Conservation (phyloP, 1,140 invertebrate species). For the Epicauta chinensis region DNA sequence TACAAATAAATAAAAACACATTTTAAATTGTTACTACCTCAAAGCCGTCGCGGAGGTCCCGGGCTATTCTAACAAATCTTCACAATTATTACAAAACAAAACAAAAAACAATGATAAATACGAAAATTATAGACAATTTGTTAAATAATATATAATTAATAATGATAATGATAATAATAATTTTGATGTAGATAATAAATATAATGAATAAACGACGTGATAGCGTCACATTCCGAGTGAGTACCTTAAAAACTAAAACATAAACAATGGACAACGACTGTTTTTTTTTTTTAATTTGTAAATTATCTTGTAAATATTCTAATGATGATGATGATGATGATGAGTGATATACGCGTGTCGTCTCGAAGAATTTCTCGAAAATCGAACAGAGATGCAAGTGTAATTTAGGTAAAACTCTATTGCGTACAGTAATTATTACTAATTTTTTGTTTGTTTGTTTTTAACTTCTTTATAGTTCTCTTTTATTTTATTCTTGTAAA, state of each 20-base stretch:
- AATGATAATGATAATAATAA: background rate
- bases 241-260: constrained; percentile 12
- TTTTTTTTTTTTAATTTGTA: constrained; percentile 17
- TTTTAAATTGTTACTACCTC: constrained; percentile 31
- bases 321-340: too few species aligned
- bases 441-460: too few species aligned
- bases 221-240: constrained; percentile 25
- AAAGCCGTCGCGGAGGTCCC: constrained; percentile 32
- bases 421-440: too few species aligned
- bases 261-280: background rate
- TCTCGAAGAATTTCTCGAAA: too few species aligned
- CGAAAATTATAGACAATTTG: too few species aligned
- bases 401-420: constrained; percentile 15
- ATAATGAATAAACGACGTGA: constrained; percentile 6
- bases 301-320: constrained; percentile 27
- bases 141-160: too few species aligned
- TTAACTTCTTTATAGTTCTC: too few species aligned
- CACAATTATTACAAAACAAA: too few species aligned
- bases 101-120: too few species aligned
- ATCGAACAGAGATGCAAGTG: constrained; percentile 16
- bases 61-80: too few species aligned
- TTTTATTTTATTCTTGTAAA: too few species aligned
- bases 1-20: too few species aligned
- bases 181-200: constrained; percentile 13
- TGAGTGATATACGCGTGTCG: constrained; percentile 25